Conservation (phyloP, 2,888 invertebrate species). For the Odontocerum albicorne region DNA sequence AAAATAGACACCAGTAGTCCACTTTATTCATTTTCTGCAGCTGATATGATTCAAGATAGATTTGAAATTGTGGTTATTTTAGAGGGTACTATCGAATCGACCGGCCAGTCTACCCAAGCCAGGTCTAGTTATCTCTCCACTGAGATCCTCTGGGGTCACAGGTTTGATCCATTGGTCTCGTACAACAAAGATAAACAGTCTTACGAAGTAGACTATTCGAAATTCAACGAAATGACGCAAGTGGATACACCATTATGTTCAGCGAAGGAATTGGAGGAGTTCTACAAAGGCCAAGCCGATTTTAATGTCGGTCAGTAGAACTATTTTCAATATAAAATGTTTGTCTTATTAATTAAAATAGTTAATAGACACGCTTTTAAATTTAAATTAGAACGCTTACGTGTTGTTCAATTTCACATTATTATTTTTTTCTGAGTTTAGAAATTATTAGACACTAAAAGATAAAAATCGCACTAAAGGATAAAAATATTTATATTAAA, state of each 20-base stretch:
- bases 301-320: conserved; percentile 3
- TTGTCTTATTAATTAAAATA: too few relatives aligned
- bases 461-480: too few relatives aligned
- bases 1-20: conserved; percentile 85
- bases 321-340: too few relatives aligned
- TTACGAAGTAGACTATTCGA: conserved; percentile 83
- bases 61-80: conserved; percentile 87
- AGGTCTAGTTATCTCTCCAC: conserved; percentile 77
- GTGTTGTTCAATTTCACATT: too few relatives aligned
- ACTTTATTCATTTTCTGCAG: conserved; percentile 84
- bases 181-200: conserved; percentile 70
- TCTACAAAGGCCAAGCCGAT: conserved; percentile 61
- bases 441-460: too few relatives aligned
- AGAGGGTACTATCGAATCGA: conserved; percentile 89
- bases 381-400: too few relatives aligned
- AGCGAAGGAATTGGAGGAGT: conserved; percentile 66
- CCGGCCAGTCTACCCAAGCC: conserved; percentile 80
- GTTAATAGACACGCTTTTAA: too few relatives aligned
- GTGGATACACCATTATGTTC: conserved; percentile 87
- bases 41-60: conserved; percentile 80
- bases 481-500: too few relatives aligned
- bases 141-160: conserved; percentile 86
- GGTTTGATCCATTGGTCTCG: conserved; percentile 76
- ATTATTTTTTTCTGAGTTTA: too few relatives aligned
- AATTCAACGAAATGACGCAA: conserved; percentile 80